Base-by-base conservation (phyloP, 1,140 invertebrate species). In the silkworm (Bombyx mori) region DNA sequence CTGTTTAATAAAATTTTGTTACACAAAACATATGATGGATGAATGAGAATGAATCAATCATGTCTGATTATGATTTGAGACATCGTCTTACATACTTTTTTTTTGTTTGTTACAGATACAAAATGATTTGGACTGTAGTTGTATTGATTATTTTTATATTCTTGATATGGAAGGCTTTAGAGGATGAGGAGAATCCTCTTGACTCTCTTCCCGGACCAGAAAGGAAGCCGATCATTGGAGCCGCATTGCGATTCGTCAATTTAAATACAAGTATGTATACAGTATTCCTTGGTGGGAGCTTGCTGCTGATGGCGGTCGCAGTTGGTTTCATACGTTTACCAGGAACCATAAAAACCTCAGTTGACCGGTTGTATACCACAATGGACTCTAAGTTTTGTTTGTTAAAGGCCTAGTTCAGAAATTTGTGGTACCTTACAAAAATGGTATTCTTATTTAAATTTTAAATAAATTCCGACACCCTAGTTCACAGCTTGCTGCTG, bases 151-250 rank as follows among this genome's bases (percentile, higher is more conserved):
- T 55, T 12, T 45, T 57, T 50, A 46, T 44, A 8, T 51, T 50
- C 12, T 9, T 63, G 3, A 8, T 60, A 0, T 63, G 58, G 54
- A 63, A 44, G 35, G 44, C 54, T 10, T 7, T 47, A 9, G 46
- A 47, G 42, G 49, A 61, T 6, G 59, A 65, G 18, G 57, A 58
- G 12, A 52, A 56, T 57, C 53, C 59, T 1, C 49, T 65, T 7
- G 63, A 65, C 43, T 26, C 43, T 6, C 12, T 65, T 10, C 63
- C 59, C 0, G 63, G 63, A 22, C 63, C 63, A 3, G 53, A 52
- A 1, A 47, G 44, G 22, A 48, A 46, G 10, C 59, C 57, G 0
- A 56, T 65, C 10, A 54, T 65, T 45, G 63, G 63, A 52, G 42
- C 7, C 50, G 45, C 48, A 1, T 22, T 65, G 0, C 50, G 58